Evolutionary conservation across 2,797 vertebrate species (phyloP), one percentile per base, ranked within the genome.

Genomic region (Sebastes dallii): DNA sequence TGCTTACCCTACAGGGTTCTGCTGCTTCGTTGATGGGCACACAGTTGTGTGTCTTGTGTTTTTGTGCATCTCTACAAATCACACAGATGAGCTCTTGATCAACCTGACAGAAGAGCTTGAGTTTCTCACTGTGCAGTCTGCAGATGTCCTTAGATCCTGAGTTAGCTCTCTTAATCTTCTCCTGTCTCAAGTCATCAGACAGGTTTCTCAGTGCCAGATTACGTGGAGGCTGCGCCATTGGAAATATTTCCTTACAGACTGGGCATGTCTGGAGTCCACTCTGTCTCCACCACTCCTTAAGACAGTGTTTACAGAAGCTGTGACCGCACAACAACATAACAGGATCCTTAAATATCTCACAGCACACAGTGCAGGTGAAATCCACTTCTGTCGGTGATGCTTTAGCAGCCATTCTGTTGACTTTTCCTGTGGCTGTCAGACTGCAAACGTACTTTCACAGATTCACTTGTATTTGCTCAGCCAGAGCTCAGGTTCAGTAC

Each of bases 221-320:
- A 4, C 0, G 32, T 2, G 85, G 60, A 4, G 85, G 50, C 75
- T 27, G 55, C 59, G 30, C 0, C 83, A 85, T 68, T 0, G 8
- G 30, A 69, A 75, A 86, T 2, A 80, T 22, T 8, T 88, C 54
- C 66, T 85, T 87, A 20, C 86, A 89, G 2, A 85, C 4, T 0
- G 88, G 89, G 5, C 86, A 90, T 0, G 6, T 27, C 42, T 56
- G 36, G 1, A 6, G 2, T 1, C 0, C 1, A 1, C 64, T 86
- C 29, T 80, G 74, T 24, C 59, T 78, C 89, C 89, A 86, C 88
- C 88, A 86, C 64, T 83, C 71, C 78, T 73, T 24, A 22, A 91
- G 56, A 74, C 91, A 92, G 1, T 8, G 0, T 25, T 74, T 46
- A 61, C 90, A 92, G 82, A 92, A 90, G 72, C 89, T 90, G 84